These are phyloP conservation scores for Caenorhabditis angaria DNA, from an alignment of 2,888 invertebrate genomes.

Conservation along the genomic window DNA sequence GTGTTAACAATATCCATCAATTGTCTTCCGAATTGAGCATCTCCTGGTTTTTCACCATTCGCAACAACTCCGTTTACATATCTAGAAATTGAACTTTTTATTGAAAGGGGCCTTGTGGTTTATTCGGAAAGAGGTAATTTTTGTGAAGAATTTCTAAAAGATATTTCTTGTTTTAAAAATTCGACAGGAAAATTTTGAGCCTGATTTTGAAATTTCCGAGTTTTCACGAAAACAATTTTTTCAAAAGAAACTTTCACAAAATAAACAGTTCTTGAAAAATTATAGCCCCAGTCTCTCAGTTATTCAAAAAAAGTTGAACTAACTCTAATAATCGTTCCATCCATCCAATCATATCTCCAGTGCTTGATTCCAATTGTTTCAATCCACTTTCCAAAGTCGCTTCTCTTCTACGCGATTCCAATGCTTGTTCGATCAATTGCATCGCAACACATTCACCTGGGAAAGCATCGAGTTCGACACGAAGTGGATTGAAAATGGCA, in stretches of 20 bases:
- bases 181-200: too few species aligned
- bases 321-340: slow-evolving; percentile 75
- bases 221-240: too few species aligned
- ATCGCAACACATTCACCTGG: slow-evolving; percentile 84
- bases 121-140: not conserved
- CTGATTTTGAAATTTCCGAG: too few species aligned
- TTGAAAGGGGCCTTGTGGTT: not conserved
- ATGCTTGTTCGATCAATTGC: slow-evolving; percentile 62
- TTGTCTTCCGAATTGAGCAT: slow-evolving; percentile 88
- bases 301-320: slow-evolving; percentile 43
- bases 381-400: slow-evolving; percentile 76
- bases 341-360: slow-evolving; percentile 79
- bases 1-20: slow-evolving; percentile 77
- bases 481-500: slow-evolving; percentile 86
- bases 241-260: too few species aligned
- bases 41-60: slow-evolving; percentile 76
- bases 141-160: not conserved
- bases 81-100: slow-evolving; percentile 21
- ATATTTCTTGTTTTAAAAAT: too few species aligned
- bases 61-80: slow-evolving; percentile 87
- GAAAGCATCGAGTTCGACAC: slow-evolving; percentile 87
- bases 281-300: too few species aligned
- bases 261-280: too few species aligned
- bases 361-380: slow-evolving; percentile 87
- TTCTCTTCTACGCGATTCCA: slow-evolving; percentile 75